Percentiles rank a stretch among this genome's conserved stretches.
phyloP scores from a whole-genome alignment of 2,113 vertebrate species.

The Meriones unguiculatus region DNA sequence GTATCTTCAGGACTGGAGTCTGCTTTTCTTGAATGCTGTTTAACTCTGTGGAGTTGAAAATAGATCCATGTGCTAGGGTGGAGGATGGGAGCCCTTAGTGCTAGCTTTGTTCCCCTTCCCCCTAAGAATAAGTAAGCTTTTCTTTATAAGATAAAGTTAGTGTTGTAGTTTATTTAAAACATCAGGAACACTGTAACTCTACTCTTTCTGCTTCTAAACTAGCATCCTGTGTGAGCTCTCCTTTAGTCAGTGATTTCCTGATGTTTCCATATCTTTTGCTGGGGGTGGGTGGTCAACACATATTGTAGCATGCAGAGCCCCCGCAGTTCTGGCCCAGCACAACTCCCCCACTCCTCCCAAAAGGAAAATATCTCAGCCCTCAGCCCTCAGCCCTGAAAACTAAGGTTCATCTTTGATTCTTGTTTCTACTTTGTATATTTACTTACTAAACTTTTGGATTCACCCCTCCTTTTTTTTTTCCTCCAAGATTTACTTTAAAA shows the following conservation, averaged over 20 bases:
- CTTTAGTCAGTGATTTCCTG: background rate
- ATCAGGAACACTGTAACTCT: background rate
- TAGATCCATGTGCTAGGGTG: background rate
- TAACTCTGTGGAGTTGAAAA: conserved; percentile 25
- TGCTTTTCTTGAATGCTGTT: background rate
- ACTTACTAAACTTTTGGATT: background rate
- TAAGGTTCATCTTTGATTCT: background rate
- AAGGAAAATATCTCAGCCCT: background rate
- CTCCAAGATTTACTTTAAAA: background rate
- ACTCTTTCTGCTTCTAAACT: background rate
- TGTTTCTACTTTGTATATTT: background rate
- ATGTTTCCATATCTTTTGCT: background rate
- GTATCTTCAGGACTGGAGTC: background rate
- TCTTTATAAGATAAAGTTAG: conserved; percentile 34
- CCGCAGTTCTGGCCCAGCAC: background rate
- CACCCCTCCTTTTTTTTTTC: background rate
- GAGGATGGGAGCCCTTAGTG: background rate
- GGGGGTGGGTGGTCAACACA: background rate
- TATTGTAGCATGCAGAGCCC: background rate
- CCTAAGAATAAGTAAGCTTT: background rate
- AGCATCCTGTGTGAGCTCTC: conserved; percentile 9
- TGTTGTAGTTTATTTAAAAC: conserved; percentile 1
- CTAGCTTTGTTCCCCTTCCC: background rate
- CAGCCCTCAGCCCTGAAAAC: conserved; percentile 9
- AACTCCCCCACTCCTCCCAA: no score